Evolutionary conservation across 37 sponge, comb jelly and placozoan species (phyloP).

Genomic region (Tethya wilhelma): DNA sequence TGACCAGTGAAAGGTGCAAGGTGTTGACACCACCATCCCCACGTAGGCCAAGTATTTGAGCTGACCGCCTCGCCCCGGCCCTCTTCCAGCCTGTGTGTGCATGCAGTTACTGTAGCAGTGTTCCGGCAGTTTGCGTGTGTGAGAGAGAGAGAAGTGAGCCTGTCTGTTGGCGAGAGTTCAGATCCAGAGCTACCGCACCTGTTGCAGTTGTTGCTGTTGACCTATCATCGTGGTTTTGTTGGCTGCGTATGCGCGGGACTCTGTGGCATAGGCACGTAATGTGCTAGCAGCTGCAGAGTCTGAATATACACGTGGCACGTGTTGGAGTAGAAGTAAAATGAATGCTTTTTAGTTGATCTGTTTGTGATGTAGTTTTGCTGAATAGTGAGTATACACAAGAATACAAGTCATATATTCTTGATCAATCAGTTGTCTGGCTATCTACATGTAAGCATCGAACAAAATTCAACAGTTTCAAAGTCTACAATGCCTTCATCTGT

Average conservation of each 20-base stretch:
- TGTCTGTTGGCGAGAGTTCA: neutral
- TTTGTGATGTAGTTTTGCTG: conserved; percentile 1
- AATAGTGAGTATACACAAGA: no score
- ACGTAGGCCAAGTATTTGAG: no score
- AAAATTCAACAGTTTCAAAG: conserved; percentile 30
- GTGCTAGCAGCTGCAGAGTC: no score
- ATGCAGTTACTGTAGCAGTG: no score
- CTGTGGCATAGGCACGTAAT: neutral
- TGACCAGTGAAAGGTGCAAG: conserved; percentile 18
- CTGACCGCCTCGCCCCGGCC: no score
- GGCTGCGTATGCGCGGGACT: neutral
- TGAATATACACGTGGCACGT: no score
- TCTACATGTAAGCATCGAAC: conserved; percentile 37
- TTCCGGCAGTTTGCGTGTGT: no score
- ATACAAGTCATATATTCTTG: no score
- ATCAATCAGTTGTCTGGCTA: no score
- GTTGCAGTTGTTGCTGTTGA: neutral
- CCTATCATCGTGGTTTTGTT: neutral
- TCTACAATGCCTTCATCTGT: neutral
- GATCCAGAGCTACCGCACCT: neutral
- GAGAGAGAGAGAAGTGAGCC: no score
- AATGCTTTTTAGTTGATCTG: neutral
- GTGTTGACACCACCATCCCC: neutral
- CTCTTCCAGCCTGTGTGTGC: no score
- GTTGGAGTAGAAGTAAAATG: no score